Evolutionary conservation across 2,113 vertebrate genomes (phyloP), one percentile per base, ranked within the genome.

Genomic region (Sula dactylatra): DNA sequence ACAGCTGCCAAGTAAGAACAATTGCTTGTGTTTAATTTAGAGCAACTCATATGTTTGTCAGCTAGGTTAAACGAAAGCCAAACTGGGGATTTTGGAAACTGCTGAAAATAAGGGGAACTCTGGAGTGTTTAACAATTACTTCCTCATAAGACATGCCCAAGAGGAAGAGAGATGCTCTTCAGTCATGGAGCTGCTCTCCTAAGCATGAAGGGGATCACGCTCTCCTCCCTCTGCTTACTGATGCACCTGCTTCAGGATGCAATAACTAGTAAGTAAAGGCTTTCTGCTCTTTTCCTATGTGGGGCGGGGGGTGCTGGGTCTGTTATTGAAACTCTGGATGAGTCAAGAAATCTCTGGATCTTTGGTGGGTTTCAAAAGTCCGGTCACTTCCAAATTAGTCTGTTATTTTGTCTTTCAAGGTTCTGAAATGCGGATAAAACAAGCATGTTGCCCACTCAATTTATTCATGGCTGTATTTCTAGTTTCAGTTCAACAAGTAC

Each of bases 211-310:
- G 74, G 84, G 34, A 94, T 73, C 65, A 73, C 74, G 9, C 56
- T 67, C 7, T 91, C 78, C 65, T 82, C 87, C 72, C 87, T 97
- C 59, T 96, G 83, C 86, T 77, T 98, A 50, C 82, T 98, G 82
- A 16, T 97, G 82, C 32, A 58, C 32, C 44, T 97, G 72, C 49
- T 96, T 90, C 95, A 91, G 65, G 73, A 81, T 36, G 34, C 77
- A 32, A 71, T 36, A 74, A 49, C 29, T 65, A 81, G 98, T 98
- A 96, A 98, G 98, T 97, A 85, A 91, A n/a, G 14, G 17, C 14
- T 91, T 95, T 91, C 58, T 1, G 2, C 31, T 87, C 16, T 95
- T 87, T 90, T 69, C 17, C 15, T 36, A 0, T 6, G 2, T 24
- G 32, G 22, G 36, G 31, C 27, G 4, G 7, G 5, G 8, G 16